A percentile compares a stretch with the other conserved stretches of the same genome.
Conservation (phyloP, 2,797 vertebrate species). For the Leontopithecus rosalia region DNA sequence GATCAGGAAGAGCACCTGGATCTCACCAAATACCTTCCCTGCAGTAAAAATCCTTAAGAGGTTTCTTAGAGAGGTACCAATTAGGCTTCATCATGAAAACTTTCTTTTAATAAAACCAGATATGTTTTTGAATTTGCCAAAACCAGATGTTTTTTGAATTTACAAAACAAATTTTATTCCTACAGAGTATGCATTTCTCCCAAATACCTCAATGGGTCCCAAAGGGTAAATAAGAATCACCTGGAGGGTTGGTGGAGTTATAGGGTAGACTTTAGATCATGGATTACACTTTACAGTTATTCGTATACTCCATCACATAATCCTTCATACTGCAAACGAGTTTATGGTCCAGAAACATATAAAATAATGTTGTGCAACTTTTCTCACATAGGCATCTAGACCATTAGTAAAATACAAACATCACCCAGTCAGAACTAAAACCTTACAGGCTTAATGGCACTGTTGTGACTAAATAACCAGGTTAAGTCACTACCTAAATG, state of each 20-base stretch:
- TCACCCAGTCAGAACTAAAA: not conserved
- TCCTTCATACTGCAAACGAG: not conserved
- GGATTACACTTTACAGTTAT: not conserved
- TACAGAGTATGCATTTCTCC: not conserved
- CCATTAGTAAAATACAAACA: not conserved
- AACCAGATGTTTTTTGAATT: conserved; percentile 11
- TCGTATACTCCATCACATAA: not conserved
- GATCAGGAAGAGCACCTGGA: not conserved
- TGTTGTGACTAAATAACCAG: not conserved
- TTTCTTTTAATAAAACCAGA: not conserved
- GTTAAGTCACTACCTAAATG: not conserved
- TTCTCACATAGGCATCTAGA: not conserved
- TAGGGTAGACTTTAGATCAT: not conserved
- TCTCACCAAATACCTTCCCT: not conserved
- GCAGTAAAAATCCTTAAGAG: not conserved
- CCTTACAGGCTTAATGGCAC: not conserved
- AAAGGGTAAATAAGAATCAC: not conserved
- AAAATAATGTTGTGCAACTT: not conserved
- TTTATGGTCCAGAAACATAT: not conserved
- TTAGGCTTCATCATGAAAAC: not conserved
- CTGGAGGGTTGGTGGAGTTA: not conserved
- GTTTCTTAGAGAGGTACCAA: not conserved
- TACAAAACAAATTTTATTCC: not conserved
- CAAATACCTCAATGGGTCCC: not conserved
- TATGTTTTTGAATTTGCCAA: not conserved